Evolutionary conservation across 2,797 vertebrate genomes (phyloP), one percentile per base, ranked within the genome.

Genomic region (Pangasius djambal): DNA sequence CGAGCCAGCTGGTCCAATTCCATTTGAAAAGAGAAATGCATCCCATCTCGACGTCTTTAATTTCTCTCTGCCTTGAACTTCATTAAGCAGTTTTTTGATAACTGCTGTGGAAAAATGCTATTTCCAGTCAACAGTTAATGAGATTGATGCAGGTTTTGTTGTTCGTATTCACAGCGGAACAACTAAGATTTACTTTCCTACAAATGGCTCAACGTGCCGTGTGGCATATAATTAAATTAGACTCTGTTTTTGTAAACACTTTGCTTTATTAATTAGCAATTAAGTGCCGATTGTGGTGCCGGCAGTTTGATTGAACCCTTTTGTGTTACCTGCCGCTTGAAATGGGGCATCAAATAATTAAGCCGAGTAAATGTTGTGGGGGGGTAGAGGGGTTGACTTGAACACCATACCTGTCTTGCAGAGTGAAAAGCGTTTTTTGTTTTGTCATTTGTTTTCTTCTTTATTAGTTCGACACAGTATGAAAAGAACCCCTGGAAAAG

Each of bases 261-360:
- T 87, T 70, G 75, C 59, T 65, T 75, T 90, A 87, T 89, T 52
- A 89, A 89, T 87, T 85, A 87, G 89, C 87, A 90, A 90, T 90
- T 90, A 87, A 57, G 20, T 65, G 50, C 61, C 77, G 61, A 55
- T 85, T 78, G 28, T 63, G 75, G 74, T 65, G 57, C 69, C 70
- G 72, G 67, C 59, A 65, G 85, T 50, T 87, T 87, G 81, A 90
- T 86, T 70, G 59, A 87, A 55, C 55, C 37, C 20, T 63, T 88
- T 87, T 87, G 81, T 85, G 86, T 85, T 88, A 91, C 75, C 89
- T 86, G 89, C 86, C 15, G 4, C 50, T 86, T 77, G 44, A 83
- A 90, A 61, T 15, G 28, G 28, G 34, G 18, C 74, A n/a, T 77
- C 87, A 83, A 77, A 78, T 65, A 20, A 88, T 87, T 91, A 91